Conservation (phyloP, 2,113 vertebrate genomes). For the Coturnix japonica region DNA sequence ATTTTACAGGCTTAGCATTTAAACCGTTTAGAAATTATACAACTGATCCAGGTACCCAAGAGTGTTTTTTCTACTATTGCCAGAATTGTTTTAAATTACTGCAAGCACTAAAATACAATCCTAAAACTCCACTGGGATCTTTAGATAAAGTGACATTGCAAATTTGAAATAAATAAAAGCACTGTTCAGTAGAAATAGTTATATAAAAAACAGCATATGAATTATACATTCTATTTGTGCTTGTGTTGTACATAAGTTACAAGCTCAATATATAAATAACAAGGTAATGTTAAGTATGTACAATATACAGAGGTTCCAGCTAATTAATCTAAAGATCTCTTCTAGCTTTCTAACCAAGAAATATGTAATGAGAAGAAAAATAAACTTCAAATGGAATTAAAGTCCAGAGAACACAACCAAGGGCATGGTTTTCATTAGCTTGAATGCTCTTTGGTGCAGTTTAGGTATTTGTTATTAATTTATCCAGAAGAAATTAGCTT, state of each 20-base stretch:
- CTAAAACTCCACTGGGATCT: conserved; percentile 43
- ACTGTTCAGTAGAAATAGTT: conserved; percentile 42
- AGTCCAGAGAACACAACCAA: conserved; percentile 34
- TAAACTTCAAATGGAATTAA: conserved; percentile 13
- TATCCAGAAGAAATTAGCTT: neutral
- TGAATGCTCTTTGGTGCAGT: conserved; percentile 1
- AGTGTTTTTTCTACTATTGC: conserved; percentile 24
- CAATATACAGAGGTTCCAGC: neutral
- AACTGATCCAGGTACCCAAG: conserved; percentile 39
- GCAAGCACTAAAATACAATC: conserved; percentile 62
- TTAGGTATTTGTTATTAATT: conserved; percentile 16
- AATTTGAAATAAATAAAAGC: conserved; percentile 45
- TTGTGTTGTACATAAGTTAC: neutral
- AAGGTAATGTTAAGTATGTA: neutral
- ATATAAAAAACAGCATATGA: neutral
- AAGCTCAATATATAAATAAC: neutral
- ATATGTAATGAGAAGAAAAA: conserved; percentile 30
- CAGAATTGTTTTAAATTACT: conserved; percentile 61
- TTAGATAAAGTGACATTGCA: conserved; percentile 45
- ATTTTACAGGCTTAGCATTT: conserved; percentile 65
- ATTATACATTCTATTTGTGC: conserved; percentile 10
- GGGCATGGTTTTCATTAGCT: conserved; percentile 26
- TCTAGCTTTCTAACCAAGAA: neutral
- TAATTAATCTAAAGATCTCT: neutral
- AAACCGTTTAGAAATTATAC: conserved; percentile 69